Conservation (phyloP, 2,888 invertebrate species). For the Rhamnusium bicolor region DNA sequence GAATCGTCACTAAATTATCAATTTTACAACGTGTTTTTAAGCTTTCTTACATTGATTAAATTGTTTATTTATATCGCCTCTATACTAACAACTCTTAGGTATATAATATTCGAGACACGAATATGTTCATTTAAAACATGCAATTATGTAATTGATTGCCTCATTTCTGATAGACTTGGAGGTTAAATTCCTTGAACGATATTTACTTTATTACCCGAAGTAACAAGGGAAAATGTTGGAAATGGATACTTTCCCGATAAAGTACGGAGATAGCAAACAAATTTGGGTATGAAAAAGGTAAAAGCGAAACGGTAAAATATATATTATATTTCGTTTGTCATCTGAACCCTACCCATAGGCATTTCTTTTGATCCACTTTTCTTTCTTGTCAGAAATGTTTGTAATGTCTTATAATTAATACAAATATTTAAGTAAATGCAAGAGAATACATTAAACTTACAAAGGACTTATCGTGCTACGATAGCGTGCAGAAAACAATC, state of each 20-base stretch:
- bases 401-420: slow-evolving; percentile 23
- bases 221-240: neutral
- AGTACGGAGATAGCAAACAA: neutral
- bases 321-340: neutral
- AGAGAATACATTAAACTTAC: slow-evolving; percentile 25
- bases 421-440: slow-evolving; percentile 28
- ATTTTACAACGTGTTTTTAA: no score
- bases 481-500: slow-evolving; percentile 32
- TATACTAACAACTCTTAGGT: no score
- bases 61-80: no score
- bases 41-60: no score
- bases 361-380: neutral
- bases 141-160: neutral
- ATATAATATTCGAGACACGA: no score
- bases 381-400: neutral
- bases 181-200: neutral
- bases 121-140: neutral
- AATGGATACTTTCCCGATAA: neutral
- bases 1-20: no score
- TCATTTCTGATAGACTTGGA: neutral
- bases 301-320: neutral
- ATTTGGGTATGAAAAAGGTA: neutral
- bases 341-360: neutral
- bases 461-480: slow-evolving; percentile 16
- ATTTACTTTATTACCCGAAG: neutral